Evolutionary conservation across 2,888 invertebrate species (phyloP).

Genomic region (Andrena chrysosceles): DNA sequence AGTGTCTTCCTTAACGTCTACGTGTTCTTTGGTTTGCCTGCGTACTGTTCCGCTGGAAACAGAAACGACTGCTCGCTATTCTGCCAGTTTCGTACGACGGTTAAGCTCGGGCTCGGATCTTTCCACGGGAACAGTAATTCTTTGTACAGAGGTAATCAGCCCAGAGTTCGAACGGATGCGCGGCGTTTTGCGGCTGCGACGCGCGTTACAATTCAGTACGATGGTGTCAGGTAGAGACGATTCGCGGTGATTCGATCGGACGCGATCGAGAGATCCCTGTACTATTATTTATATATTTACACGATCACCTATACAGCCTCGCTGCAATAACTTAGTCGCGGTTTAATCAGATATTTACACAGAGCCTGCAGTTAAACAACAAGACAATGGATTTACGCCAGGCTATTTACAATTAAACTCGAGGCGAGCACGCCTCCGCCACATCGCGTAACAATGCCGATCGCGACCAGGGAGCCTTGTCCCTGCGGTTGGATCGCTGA

Average conservation of each 20-base stretch:
- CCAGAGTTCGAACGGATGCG: no score
- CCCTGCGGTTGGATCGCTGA: neutral
- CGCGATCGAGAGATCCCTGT: slow-evolving; percentile 33
- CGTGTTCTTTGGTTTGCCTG: slow-evolving; percentile 52
- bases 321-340: slow-evolving; percentile 71
- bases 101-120: no score
- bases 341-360: slow-evolving; percentile 69
- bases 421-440: slow-evolving; percentile 42
- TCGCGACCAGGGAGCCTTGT: neutral
- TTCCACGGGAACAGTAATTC: no score
- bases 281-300: slow-evolving; percentile 39
- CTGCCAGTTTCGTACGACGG: no score
- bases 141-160: no score
- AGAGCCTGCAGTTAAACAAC: slow-evolving; percentile 43
- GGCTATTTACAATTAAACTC: slow-evolving; percentile 67
- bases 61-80: no score
- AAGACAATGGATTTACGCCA: slow-evolving; percentile 49
- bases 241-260: slow-evolving; percentile 18
- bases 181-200: no score
- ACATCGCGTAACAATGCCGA: slow-evolving; percentile 7
- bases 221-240: neutral
- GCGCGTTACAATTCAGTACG: neutral
- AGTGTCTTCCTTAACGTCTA: slow-evolving; percentile 42
- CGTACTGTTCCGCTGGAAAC: slow-evolving; percentile 12
- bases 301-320: slow-evolving; percentile 62